Conservation (phyloP, 2,113 vertebrate genomes). For the Nipponia nippon region DNA sequence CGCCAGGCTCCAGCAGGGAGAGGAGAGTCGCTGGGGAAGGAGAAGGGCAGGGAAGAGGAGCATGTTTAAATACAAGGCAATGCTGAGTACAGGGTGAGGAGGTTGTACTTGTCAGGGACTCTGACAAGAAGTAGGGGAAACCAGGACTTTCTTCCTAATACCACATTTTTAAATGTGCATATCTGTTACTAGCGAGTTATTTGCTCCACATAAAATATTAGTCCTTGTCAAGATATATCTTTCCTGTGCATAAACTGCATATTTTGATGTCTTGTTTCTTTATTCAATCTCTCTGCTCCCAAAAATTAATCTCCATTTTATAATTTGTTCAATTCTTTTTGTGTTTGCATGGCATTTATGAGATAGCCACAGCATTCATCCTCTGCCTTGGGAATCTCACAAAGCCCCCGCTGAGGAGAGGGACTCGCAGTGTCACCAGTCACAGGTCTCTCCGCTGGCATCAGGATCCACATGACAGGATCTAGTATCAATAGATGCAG, state of each 20-base stretch:
- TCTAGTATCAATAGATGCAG: neutral
- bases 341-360: neutral
- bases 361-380: neutral
- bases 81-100: neutral
- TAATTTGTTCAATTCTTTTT: neutral
- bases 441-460: accelerated
- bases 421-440: neutral
- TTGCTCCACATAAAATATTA: conserved; percentile 25
- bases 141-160: neutral
- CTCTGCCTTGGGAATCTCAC: neutral
- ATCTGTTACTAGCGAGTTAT: conserved; percentile 26
- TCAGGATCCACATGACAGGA: neutral
- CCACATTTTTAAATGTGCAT: neutral
- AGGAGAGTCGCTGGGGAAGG: neutral
- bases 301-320: conserved; percentile 34
- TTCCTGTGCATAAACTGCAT: conserved; percentile 8
- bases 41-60: neutral
- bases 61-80: neutral
- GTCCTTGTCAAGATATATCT: conserved; percentile 40
- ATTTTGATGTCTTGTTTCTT: conserved; percentile 25
- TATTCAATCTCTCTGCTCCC: conserved; percentile 10
- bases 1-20: accelerated
- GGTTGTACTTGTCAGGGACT: neutral
- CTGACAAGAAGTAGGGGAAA: neutral
- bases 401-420: neutral